Evolutionary conservation across 2,797 vertebrate species (phyloP), one percentile per base, ranked within the genome.

Genomic region (Choloepus didactylus): DNA sequence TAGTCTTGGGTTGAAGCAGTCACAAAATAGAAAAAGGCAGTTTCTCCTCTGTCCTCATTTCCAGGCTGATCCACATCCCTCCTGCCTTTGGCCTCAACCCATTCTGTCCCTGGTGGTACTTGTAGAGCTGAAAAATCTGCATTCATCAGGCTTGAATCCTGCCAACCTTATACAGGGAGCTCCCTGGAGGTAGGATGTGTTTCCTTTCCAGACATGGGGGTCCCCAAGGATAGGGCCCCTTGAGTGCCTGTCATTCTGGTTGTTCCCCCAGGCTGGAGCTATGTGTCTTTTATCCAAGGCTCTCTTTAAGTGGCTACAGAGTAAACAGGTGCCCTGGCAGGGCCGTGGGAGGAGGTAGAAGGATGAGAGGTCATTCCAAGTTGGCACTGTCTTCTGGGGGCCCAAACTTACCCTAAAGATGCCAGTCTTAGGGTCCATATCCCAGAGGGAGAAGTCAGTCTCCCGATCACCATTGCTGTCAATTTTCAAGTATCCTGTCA

Each of bases 371-470:
- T 41, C 49, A 41, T 41, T 85, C 31, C 10, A 9, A 38, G 21
- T 38, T 31, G 87, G 80, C 23, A 49, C 44, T 21, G n/a, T 31
- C 44, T 67, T 54, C n/a, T 2, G 70, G 14, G 19, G 14, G 31
- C 66, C 51, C 35, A 60, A 27, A 38, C 97, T 96, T 95, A 99
- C 99, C 99, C 99, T 98, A 97, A 99, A 99, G n/a, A 96, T 46
- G 5, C 99, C 99, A 6, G 29, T 97, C 29, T 94, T 96, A 0
- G 98, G 98, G 41, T 99, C 98, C 98, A 99, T 98, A 98, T 99
- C 99, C 99, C 99, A 99, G 84, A 99, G 97, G 51, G 99, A 99
- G 2, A 99, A 99, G 97, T 99, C 99, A 0, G 98, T 99, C 98
- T 99, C 99, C 94, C 99, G 97, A 95, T 99, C 99, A 6, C 99